Conservation (phyloP, 1,140 invertebrate species). For the Rhysida immarginata region DNA sequence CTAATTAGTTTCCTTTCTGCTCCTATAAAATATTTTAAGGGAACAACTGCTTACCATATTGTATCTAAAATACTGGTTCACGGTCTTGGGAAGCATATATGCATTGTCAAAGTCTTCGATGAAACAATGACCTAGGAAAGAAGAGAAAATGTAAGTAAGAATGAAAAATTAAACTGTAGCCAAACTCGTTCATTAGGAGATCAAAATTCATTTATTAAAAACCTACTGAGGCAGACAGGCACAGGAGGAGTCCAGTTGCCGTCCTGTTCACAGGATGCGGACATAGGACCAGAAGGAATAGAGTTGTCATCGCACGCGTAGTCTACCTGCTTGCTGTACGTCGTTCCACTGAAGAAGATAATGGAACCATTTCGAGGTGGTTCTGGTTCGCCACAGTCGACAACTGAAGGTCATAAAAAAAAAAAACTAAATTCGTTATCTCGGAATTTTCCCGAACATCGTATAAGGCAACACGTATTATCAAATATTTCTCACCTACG, state of each 20-base stretch:
- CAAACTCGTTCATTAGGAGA: too few relatives aligned
- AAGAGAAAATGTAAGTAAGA: not conserved
- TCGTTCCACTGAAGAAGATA: not conserved
- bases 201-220: not conserved
- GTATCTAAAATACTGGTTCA: not conserved
- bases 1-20: too few relatives aligned
- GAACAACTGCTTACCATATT: slow-evolving; percentile 5
- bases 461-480: too few relatives aligned
- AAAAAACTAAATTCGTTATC: not conserved
- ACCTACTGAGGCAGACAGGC: not conserved
- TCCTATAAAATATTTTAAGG: too few relatives aligned
- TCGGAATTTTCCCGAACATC: not conserved
- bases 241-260: not conserved
- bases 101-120: not conserved
- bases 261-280: not conserved
- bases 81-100: not conserved
- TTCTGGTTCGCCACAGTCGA: slow-evolving; percentile 1
- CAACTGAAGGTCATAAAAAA: not conserved
- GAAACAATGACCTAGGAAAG: not conserved
- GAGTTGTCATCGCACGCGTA: not conserved
- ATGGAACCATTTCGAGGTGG: not conserved
- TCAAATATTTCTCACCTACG: not conserved
- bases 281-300: not conserved
- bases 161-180: too few relatives aligned
- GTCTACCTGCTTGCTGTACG: not conserved